Evolutionary conservation across 2,888 invertebrate species (phyloP).

Genomic region (Yponomeuta evonymella): DNA sequence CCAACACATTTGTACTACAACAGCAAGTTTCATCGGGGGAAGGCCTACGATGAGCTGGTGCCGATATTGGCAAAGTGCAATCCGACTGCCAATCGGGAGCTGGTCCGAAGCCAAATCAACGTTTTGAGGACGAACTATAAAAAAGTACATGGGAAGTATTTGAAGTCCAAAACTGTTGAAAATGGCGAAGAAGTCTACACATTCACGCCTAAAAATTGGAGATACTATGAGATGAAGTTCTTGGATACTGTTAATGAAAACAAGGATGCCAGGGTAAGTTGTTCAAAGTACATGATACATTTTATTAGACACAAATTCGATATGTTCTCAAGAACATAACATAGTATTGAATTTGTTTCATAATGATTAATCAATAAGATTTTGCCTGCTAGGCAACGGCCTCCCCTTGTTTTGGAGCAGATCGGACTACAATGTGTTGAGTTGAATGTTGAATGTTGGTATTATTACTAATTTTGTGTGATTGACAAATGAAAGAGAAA

Average conservation of each 20-base stretch:
- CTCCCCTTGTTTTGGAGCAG: too few relatives aligned
- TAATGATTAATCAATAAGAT: too few relatives aligned
- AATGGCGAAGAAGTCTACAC: neutral
- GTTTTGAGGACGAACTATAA: constrained; percentile 6
- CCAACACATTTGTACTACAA: neutral
- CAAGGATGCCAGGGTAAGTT: neutral
- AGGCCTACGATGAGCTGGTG: constrained; percentile 5
- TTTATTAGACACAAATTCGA: too few relatives aligned
- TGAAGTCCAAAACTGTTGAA: neutral
- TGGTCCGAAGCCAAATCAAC: neutral
- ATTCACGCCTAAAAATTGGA: constrained; percentile 2
- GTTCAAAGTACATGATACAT: too few relatives aligned
- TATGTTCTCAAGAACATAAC: too few relatives aligned
- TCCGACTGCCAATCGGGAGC: neutral
- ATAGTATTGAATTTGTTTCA: too few relatives aligned
- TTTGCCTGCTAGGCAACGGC: too few relatives aligned
- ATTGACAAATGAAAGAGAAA: too few relatives aligned
- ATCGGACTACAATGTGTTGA: too few relatives aligned
- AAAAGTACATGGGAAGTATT: neutral
- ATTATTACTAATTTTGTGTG: too few relatives aligned
- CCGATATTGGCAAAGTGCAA: neutral
- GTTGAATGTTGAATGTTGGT: too few relatives aligned
- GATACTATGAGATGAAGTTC: constrained; percentile 7
- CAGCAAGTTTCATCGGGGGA: neutral
- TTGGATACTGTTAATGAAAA: neutral